Evolutionary conservation across 2,888 invertebrate genomes (phyloP).

Genomic region (Orthosia gothica): DNA sequence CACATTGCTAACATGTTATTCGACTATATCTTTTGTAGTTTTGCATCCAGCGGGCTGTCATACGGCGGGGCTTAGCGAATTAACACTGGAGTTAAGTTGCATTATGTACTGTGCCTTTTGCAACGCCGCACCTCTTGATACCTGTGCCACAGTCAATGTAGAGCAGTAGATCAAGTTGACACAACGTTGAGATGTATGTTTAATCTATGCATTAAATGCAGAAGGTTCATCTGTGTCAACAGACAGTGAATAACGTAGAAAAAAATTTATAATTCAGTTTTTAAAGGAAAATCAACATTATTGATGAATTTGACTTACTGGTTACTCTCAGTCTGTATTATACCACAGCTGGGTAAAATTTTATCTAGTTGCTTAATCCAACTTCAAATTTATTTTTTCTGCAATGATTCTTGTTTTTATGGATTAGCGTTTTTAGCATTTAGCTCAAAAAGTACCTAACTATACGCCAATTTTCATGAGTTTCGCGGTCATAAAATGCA

Average conservation of each 20-base stretch:
- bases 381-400: too few relatives aligned
- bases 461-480: neutral
- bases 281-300: neutral
- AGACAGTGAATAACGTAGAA: neutral
- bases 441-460: neutral
- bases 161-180: conserved; percentile 30
- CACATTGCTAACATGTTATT: conserved; percentile 63
- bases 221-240: too few relatives aligned
- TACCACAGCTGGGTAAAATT: too few relatives aligned
- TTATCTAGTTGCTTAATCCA: too few relatives aligned
- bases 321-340: too few relatives aligned
- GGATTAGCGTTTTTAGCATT: neutral
- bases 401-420: neutral
- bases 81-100: conserved; percentile 86
- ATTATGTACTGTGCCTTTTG: conserved; percentile 77
- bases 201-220: too few relatives aligned
- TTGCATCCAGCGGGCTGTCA: conserved; percentile 87
- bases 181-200: neutral
- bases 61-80: conserved; percentile 86
- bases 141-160: neutral
- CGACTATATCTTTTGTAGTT: conserved; percentile 86
- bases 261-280: neutral
- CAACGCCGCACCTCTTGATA: conserved; percentile 72
- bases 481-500: neutral
- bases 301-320: too few relatives aligned